Evolutionary conservation across 2,113 vertebrate genomes (phyloP).

Genomic region (Notarius quadriscutis): DNA sequence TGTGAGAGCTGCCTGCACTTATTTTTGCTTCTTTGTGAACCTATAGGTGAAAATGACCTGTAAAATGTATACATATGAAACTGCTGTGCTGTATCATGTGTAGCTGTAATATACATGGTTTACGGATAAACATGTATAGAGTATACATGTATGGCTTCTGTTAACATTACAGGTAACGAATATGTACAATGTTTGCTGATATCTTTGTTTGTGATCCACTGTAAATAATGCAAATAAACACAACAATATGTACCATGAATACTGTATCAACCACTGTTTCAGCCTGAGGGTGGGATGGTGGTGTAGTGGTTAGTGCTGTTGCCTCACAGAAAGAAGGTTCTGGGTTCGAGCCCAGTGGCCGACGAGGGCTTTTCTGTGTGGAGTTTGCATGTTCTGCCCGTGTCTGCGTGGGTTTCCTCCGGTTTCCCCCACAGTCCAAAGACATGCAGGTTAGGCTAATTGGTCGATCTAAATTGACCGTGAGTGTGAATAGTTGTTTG

Average conservation of each 20-base stretch:
- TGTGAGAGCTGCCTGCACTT: not conserved
- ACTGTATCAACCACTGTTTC: not conserved
- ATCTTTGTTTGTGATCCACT: conserved; percentile 1
- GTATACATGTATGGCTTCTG: not conserved
- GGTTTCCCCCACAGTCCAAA: too few species aligned
- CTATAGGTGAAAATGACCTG: not conserved
- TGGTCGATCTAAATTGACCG: too few species aligned
- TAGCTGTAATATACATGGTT: not conserved
- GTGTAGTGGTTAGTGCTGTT: too few species aligned
- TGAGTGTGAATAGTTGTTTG: too few species aligned
- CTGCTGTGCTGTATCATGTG: conserved; percentile 7
- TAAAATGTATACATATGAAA: not conserved
- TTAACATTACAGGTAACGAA: not conserved
- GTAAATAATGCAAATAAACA: conserved; percentile 3
- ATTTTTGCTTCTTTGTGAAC: not conserved
- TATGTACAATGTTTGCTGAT: not conserved
- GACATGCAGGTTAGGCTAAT: too few species aligned
- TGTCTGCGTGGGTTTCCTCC: too few species aligned
- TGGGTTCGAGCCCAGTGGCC: too few species aligned
- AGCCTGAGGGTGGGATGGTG: too few species aligned
- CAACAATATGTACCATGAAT: not conserved
- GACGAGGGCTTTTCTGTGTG: too few species aligned
- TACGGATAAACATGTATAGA: not conserved
- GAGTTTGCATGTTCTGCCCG: too few species aligned
- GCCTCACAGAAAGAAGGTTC: too few species aligned